Conservation (phyloP, 2,888 invertebrate species). For the Oasisia sp. region DNA sequence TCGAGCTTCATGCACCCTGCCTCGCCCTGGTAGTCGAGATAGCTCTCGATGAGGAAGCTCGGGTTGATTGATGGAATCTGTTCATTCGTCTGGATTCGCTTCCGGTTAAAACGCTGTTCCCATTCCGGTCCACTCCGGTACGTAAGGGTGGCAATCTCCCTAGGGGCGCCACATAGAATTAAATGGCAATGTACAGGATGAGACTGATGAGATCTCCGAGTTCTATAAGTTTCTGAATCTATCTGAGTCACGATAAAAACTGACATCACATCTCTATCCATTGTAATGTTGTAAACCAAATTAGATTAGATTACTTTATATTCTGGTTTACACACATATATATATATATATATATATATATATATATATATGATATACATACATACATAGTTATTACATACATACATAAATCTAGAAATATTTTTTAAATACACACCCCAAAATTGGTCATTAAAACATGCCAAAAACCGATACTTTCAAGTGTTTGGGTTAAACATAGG, state of each 20-base stretch:
- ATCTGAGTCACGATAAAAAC: not conserved
- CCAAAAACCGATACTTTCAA: too few relatives aligned
- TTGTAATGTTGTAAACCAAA: not conserved
- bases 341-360: too few relatives aligned
- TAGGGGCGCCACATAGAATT: slow-evolving; percentile 33
- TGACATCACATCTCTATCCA: not conserved
- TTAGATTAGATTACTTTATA: not conserved
- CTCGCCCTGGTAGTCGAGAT: slow-evolving; percentile 64
- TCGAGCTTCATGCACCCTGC: slow-evolving; percentile 62
- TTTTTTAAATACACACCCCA: too few relatives aligned
- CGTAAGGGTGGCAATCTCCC: slow-evolving; percentile 64
- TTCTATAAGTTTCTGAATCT: not conserved
- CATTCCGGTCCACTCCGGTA: slow-evolving; percentile 65
- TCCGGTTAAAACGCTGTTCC: slow-evolving; percentile 61
- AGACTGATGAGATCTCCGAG: not conserved
- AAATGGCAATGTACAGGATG: not conserved
- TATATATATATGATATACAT: too few relatives aligned
- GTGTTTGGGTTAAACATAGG: too few relatives aligned
- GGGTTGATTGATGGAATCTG: slow-evolving; percentile 57
- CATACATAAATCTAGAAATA: too few relatives aligned
- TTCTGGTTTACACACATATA: not conserved
- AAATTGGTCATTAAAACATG: too few relatives aligned
- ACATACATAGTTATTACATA: too few relatives aligned
- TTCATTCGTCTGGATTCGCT: slow-evolving; percentile 48
- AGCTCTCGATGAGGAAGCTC: slow-evolving; percentile 63